Percentiles rank a stretch among this genome's conserved stretches.
Conservation (phyloP, 2,113 vertebrate species). For the Patagioenas fasciata region DNA sequence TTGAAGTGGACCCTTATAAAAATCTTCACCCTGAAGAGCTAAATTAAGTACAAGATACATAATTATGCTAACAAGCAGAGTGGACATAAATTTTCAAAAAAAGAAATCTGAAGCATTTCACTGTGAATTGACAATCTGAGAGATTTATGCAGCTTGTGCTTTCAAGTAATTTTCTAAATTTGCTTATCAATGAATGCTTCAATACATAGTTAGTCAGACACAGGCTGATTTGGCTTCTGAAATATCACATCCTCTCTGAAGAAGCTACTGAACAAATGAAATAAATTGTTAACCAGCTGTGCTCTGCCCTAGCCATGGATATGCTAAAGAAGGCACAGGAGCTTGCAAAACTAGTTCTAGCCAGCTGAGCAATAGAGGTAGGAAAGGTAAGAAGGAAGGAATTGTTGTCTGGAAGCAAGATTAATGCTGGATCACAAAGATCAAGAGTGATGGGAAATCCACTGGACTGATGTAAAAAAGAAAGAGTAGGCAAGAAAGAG, state of each 20-base stretch:
- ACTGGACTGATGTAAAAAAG: background rate
- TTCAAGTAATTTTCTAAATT: conserved; percentile 52
- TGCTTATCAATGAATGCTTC: conserved; percentile 9
- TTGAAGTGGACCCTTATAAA: conserved; percentile 18
- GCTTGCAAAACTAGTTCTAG: background rate
- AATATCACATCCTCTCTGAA: background rate
- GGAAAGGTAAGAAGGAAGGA: background rate
- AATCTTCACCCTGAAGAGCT: background rate
- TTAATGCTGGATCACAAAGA: background rate
- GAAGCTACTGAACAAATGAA: conserved; percentile 8
- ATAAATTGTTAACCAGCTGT: background rate
- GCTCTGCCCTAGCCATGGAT: background rate
- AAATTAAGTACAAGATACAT: background rate
- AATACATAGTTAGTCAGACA: conserved; percentile 20
- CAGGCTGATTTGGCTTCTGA: background rate
- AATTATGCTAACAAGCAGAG: conserved; percentile 28
- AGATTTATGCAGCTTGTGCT: background rate
- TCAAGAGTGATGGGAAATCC: background rate
- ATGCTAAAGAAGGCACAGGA: background rate
- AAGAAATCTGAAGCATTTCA: conserved; percentile 9
- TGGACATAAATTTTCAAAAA: background rate
- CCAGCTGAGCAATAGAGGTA: background rate
- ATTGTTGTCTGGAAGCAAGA: background rate
- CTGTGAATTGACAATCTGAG: background rate
- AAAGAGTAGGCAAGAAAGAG: background rate